Evolutionary conservation across 2,113 vertebrate genomes (phyloP).

Genomic region (Brachyhypopomus occidentalis): DNA sequence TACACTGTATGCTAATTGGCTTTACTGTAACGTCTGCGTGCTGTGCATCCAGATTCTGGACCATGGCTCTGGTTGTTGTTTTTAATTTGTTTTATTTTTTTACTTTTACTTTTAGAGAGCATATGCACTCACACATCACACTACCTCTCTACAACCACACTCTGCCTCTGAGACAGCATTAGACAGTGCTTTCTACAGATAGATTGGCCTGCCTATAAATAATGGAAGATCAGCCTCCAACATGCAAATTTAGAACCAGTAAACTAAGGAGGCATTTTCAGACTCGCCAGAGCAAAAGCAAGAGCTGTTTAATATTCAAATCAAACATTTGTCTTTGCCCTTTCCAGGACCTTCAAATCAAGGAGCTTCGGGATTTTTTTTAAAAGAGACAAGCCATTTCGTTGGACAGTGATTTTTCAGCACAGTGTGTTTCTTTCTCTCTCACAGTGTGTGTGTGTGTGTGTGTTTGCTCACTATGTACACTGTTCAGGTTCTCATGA

Average conservation of each 20-base stretch:
- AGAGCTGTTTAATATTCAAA: constrained; percentile 55
- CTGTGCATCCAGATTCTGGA: neutral
- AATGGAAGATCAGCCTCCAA: constrained; percentile 46
- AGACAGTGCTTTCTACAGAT: constrained; percentile 14
- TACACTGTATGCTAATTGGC: neutral
- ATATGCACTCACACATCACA: no score
- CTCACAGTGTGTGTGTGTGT: neutral
- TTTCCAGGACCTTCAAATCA: constrained; percentile 49
- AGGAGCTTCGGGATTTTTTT: constrained; percentile 44
- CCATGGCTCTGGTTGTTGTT: neutral
- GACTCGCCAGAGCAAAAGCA: constrained; percentile 8
- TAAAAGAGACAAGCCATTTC: constrained; percentile 33
- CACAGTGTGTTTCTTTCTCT: constrained; percentile 13
- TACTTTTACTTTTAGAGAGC: no score
- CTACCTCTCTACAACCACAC: neutral
- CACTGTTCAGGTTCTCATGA: constrained; percentile 19
- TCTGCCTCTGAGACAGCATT: constrained; percentile 3
- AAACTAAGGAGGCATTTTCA: constrained; percentile 39
- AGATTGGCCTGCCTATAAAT: constrained; percentile 40
- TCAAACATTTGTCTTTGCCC: constrained; percentile 53
- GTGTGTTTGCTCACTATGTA: neutral
- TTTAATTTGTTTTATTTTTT: no score
- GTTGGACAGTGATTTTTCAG: constrained; percentile 25
- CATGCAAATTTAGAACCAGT: constrained; percentile 42
- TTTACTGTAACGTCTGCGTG: neutral